Base-by-base conservation (phyloP, 37 sponge, comb jelly and placozoan genomes). In the Aplysina aerophoba region DNA sequence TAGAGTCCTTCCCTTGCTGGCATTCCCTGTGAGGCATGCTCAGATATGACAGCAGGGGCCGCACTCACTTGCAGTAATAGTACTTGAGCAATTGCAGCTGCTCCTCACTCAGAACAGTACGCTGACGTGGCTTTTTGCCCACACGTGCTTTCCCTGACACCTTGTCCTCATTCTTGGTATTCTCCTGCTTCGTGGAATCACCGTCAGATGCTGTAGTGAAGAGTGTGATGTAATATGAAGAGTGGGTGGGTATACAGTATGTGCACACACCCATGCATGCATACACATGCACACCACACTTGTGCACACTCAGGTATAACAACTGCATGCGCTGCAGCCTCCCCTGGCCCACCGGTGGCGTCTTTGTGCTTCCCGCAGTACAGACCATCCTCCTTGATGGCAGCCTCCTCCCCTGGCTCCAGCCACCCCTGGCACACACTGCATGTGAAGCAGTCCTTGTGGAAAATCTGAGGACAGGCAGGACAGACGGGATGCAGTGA, bases 31-130 rank as follows among this genome's bases (percentile, higher is more conserved):
- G 27, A 17, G 59, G 59, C 59, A 57, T 20, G 17, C 59, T 20
- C 59, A 57, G 15, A 57, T 17, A 57, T 20, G 59, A 15, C 17
- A 20, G 63, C 63, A 27, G 25, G 4, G 63, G 2, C 2, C 12
- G 63, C 27, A 69, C 78, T 21, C 39, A 75, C 78, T 75, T 31
- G 37, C 3, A 36, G 25, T 75, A 75, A 40, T 75, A 75, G 25
- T 41, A 21, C 55, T 92, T 75, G 34, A 98, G 77, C 0, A 88
- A 92, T 38, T 89, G 88, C 55, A 98, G 87, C 93, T 98, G 98
- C 77, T 95, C 85, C 85, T 98, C 98, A 35, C 91, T 91, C 27
- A 98, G 89, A 14, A 98, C 98, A 16, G 98, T 98, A 14, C 98
- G 88, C 20, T 96, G 92, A 22, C 98, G 87, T 1, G 98, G 91